Conservation (phyloP, 2,888 invertebrate genomes). For the Aporophyla lueneburgensis region DNA sequence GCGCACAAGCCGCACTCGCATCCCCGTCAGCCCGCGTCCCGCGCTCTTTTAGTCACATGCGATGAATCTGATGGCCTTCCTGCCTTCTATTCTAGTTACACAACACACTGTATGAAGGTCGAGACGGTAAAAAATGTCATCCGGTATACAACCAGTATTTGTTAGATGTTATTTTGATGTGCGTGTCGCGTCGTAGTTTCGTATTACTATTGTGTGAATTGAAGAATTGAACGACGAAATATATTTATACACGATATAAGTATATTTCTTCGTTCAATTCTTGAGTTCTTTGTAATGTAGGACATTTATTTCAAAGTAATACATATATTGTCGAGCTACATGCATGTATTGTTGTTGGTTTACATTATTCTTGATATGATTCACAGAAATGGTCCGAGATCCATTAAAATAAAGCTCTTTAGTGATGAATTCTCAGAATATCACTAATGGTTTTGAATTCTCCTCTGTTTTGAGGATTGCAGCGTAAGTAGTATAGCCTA, state of each 20-base stretch:
- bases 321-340: background rate
- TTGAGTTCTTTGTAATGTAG: conserved; percentile 8
- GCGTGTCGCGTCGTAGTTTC: conserved; percentile 16
- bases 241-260: background rate
- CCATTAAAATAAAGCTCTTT: background rate
- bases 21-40: too few species aligned
- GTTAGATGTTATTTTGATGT: conserved; percentile 46
- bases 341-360: background rate
- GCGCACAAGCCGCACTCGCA: too few species aligned
- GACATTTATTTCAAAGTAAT: conserved; percentile 4
- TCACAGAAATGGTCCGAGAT: background rate
- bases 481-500: too few species aligned
- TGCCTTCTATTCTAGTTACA: too few species aligned
- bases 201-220: conserved; percentile 35
- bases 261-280: conserved; percentile 8
- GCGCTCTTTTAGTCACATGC: too few species aligned
- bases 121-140: too few species aligned
- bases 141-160: conserved; percentile 25
- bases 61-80: too few species aligned
- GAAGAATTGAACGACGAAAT: background rate
- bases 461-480: too few species aligned
- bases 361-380: background rate
- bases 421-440: background rate
- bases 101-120: too few species aligned
- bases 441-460: background rate